Base-by-base conservation (phyloP, 2,113 vertebrate genomes). In the Sinocyclocheilus maitianheensis region DNA sequence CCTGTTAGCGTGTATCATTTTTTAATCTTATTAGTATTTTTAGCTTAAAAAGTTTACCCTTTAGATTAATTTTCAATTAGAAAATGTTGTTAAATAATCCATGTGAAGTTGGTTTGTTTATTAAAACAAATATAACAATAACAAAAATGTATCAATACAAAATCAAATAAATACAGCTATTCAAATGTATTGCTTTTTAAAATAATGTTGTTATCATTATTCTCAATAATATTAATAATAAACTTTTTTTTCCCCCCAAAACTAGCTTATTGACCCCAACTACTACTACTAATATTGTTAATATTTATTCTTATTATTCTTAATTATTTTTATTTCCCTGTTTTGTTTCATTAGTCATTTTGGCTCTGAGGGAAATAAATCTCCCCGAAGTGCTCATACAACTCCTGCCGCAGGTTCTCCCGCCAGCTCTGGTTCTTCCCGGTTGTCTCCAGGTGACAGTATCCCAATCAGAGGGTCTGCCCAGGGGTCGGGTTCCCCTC, bases 311-410 rank as follows among this genome's bases (percentile, higher is more conserved):
- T 5, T 55, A 0, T 40, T 40, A 13, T 26, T 72, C n/a, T 8
- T 74, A 74, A 14, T 75, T 58, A n/a, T 71, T 8, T 18, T 16
- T 18, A 5, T 34, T 16, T 85, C 18, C 24, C 0, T 84, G 20
- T 76, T 76, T 82, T 85, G 11, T 43, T 62, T 53, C 51, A 24
- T 26, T 80, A 11, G 55, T 13, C 88, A 97, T 96, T 93, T 89
- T 94, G 84, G 92, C 84, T 89, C 92, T 79, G 95, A 97, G 65
- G 94, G 92, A 65, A 91, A 81, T 60, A 93, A 84, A 88, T 93
- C 94, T 40, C 91, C 93, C 87, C 94, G 91, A 89, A 95, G 92
- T 2, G 84, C 94, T 89, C 94, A 92, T 18, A 71, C 91, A 84
- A 92, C 93, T n/a, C 89, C 94, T 0, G 95, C 94, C 74, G 75